Percentiles rank a stretch among this genome's conserved stretches.
phyloP scores from a whole-genome alignment of 2,888 invertebrate species.

The Macrosiphum euphorbiae region DNA sequence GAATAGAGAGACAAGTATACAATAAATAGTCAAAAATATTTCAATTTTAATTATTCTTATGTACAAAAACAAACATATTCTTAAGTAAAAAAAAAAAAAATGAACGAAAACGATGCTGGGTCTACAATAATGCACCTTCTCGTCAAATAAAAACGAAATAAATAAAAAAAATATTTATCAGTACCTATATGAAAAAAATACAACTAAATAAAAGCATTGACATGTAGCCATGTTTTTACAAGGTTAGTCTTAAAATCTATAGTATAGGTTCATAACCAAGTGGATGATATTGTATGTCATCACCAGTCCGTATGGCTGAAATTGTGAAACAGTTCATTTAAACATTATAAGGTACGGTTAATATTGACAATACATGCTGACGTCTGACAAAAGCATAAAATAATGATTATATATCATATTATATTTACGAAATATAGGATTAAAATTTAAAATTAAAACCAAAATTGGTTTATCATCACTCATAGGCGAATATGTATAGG shows the following conservation, averaged over 20 bases:
- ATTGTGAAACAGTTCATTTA: conserved; percentile 35
- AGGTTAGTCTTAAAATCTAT: conserved; percentile 23
- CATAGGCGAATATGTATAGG: not conserved
- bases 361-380: not conserved
- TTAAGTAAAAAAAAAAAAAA: not conserved
- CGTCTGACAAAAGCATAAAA: not conserved
- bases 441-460: not conserved
- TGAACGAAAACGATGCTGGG: not conserved
- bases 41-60: not conserved
- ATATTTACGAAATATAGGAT: not conserved
- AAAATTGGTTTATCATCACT: not conserved
- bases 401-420: not conserved
- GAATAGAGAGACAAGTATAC: not conserved
- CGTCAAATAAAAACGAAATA: not conserved
- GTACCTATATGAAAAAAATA: not conserved
- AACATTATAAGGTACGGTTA: not conserved
- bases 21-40: not conserved
- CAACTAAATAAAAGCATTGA: not conserved
- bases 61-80: not conserved
- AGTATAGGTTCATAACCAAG: conserved; percentile 31
- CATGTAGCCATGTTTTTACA: not conserved
- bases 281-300: conserved; percentile 34
- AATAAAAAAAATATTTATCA: not conserved
- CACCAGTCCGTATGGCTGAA: conserved; percentile 40
- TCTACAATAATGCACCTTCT: not conserved